Conservation (phyloP, 1,140 invertebrate genomes). For the Drosophila leontia region DNA sequence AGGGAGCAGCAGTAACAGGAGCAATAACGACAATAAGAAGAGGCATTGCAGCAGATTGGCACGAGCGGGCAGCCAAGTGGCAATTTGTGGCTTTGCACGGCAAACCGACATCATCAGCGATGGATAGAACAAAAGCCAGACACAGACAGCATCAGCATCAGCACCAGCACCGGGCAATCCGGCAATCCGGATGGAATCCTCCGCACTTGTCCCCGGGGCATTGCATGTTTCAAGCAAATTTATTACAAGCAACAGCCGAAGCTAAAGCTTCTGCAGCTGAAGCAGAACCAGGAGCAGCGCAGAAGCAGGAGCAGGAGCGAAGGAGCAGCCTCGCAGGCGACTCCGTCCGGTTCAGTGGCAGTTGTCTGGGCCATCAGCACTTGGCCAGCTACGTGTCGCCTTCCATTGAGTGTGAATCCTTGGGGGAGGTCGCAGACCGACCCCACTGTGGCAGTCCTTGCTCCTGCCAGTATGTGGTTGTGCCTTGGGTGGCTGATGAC, state of each 20-base stretch:
- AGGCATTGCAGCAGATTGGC: constrained; percentile 76
- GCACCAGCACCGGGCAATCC: constrained; percentile 1
- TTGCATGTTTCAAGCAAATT: constrained; percentile 83
- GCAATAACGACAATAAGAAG: constrained; percentile 38
- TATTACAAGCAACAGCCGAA: constrained; percentile 79
- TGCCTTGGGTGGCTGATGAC: constrained; percentile 53
- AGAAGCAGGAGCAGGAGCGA: constrained; percentile 9
- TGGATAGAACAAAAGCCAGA: constrained; percentile 78
- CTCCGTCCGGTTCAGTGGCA: constrained; percentile 45
- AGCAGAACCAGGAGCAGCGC: constrained; percentile 10
- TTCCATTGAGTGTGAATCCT: constrained; percentile 76
- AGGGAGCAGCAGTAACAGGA: background rate
- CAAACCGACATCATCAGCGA: constrained; percentile 81
- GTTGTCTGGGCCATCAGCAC: constrained; percentile 80
- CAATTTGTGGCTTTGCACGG: constrained; percentile 82
- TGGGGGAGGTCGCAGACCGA: constrained; percentile 23
- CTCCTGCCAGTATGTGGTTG: background rate
- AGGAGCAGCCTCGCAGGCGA: constrained; percentile 42
- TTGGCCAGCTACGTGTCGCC: constrained; percentile 70
- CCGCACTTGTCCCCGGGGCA: constrained; percentile 77
- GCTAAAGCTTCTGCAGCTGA: constrained; percentile 25
- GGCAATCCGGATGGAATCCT: constrained; percentile 40
- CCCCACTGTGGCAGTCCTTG: background rate
- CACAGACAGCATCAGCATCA: constrained; percentile 24
- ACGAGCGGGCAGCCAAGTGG: constrained; percentile 81